Evolutionary conservation across 2,888 invertebrate species (phyloP).

Genomic region (Labia minor): DNA sequence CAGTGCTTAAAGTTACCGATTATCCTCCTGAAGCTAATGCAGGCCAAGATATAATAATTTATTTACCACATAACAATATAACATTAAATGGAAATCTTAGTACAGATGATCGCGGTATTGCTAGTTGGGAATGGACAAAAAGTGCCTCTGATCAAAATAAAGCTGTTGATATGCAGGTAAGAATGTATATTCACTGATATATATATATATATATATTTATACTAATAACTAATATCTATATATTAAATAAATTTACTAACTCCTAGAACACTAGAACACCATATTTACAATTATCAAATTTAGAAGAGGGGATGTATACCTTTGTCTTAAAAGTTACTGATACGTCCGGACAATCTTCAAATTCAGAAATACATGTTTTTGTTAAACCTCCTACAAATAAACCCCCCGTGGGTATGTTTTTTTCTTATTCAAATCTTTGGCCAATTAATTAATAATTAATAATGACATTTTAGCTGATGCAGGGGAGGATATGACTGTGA

Average conservation of each 20-base stretch:
- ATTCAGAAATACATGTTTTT: slow-evolving; percentile 82
- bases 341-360: slow-evolving; percentile 75
- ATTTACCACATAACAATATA: slow-evolving; percentile 76
- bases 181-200: background rate
- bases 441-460: background rate
- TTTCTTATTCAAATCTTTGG: slow-evolving; percentile 14
- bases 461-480: slow-evolving; percentile 39
- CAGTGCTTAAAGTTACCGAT: slow-evolving; percentile 80
- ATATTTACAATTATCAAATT: slow-evolving; percentile 73
- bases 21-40: slow-evolving; percentile 95
- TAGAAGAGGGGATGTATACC: slow-evolving; percentile 89
- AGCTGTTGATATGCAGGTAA: slow-evolving; percentile 79
- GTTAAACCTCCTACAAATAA: slow-evolving; percentile 82
- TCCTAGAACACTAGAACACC: slow-evolving; percentile 76
- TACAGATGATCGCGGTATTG: slow-evolving; percentile 86
- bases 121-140: slow-evolving; percentile 93
- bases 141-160: slow-evolving; percentile 75
- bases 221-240: no score
- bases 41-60: slow-evolving; percentile 78
- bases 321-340: slow-evolving; percentile 89
- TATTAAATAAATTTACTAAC: no score
- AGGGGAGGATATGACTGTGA: slow-evolving; percentile 51
- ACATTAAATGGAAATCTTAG: slow-evolving; percentile 82
- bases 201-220: no score
- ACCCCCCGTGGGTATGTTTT: slow-evolving; percentile 56